These are phyloP conservation scores for Leistus spinibarbis DNA, from an alignment of 2,888 invertebrate genomes.

Conservation along the genomic window DNA sequence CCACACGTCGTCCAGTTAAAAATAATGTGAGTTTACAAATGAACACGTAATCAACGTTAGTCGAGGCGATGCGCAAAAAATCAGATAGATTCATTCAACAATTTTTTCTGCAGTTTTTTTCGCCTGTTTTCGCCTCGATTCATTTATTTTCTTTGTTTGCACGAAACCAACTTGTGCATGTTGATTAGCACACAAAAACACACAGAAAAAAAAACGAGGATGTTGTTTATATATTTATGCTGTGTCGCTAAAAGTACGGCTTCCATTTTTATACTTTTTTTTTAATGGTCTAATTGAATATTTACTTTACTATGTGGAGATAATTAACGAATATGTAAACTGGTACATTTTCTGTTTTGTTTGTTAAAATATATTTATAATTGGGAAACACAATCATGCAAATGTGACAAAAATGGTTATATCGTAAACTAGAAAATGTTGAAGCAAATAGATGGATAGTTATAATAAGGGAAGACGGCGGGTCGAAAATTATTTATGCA, in stretches of 20 bases:
- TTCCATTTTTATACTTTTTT: background rate
- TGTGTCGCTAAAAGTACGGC: background rate
- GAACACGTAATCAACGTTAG: slow-evolving; percentile 31
- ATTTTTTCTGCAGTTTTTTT: slow-evolving; percentile 7
- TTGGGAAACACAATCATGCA: background rate
- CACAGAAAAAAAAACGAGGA: background rate
- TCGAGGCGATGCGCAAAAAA: slow-evolving; percentile 16
- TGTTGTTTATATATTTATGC: no score
- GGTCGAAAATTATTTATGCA: background rate
- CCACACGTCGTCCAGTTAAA: background rate
- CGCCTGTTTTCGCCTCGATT: background rate
- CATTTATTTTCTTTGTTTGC: background rate
- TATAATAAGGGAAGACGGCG: background rate
- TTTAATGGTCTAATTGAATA: background rate
- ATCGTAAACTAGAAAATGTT: background rate
- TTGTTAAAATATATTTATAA: background rate
- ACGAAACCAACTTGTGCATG: background rate
- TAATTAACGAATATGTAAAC: background rate
- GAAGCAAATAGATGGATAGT: background rate
- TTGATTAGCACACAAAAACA: background rate
- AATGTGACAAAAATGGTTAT: no score
- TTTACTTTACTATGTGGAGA: background rate
- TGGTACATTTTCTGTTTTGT: background rate
- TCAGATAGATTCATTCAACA: slow-evolving; percentile 30
- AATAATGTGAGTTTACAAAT: slow-evolving; percentile 19